Base-by-base conservation (phyloP, 2,113 vertebrate species). In the Emydura subglobosa region DNA sequence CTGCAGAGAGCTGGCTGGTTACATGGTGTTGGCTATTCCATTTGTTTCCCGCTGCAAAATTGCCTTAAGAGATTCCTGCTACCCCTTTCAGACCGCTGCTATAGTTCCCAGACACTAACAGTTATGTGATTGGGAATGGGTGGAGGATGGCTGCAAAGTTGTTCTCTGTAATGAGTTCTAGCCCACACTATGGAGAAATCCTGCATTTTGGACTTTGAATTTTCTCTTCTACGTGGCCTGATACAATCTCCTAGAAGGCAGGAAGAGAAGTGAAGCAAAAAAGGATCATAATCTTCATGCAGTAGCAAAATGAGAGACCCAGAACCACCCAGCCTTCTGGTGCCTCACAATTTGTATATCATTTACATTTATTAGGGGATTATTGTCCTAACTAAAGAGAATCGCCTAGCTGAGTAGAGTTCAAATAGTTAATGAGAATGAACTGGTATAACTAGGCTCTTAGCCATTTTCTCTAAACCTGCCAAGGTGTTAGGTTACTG, bases 21-120 rank as follows among this genome's bases (percentile, higher is more conserved):
- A 19, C 10, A 80, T 51, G 59, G 39, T 27, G 21, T 9, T 29
- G 50, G 65, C 27, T 82, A 1, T 14, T 5, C 39, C 21, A 2
- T 68, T 16, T 74, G 86, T 82, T 39, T 31, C 86, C 79, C 0
- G 1, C 14, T 27, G 68, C 61, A 79, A 16, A 1, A 1, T 13
- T 49, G 31, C 22, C 0, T 44, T 14, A 0, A n/a, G 42, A 79
- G 31, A 1, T 47, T 54, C 19, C 0, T 1, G 8, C 31, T 74
- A 14, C 13, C 79, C 11, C 14, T 49, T 86, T 55, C 82, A 78
- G 39, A 24, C 6, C 1, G 19, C 39, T 84, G 10, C 74, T 68
- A 29, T n/a, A 7, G 14, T n/a, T 68, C 59, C 61, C 5, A 6
- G 78, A 34, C 5, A 2, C 34, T 2, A 19, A 21, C 47, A 55